Evolutionary conservation across 2,888 invertebrate species (phyloP).

Genomic region (Siphonodentalium dalli): DNA sequence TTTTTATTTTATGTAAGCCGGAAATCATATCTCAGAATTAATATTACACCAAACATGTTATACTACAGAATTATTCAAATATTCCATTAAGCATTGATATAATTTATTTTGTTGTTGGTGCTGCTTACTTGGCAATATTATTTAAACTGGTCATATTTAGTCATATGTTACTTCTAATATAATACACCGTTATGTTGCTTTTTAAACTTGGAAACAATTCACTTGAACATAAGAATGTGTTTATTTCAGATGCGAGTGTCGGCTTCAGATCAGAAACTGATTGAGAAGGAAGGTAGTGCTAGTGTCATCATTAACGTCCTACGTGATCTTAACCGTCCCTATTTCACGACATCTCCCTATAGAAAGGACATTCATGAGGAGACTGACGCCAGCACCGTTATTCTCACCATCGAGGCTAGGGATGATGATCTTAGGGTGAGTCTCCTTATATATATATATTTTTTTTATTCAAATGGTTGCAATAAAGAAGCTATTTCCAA

Average conservation of each 20-base stretch:
- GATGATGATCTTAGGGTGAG: constrained; percentile 40
- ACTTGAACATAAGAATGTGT: not conserved
- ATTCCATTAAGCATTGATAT: no score
- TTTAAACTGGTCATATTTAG: no score
- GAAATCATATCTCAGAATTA: no score
- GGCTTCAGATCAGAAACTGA: constrained; percentile 29
- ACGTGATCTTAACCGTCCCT: constrained; percentile 31
- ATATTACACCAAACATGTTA: not conserved
- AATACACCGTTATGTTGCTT: no score
- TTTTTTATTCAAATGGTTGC: no score
- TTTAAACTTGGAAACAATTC: no score
- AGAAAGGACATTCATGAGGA: constrained; percentile 27
- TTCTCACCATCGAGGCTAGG: constrained; percentile 32
- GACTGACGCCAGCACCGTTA: constrained; percentile 12
- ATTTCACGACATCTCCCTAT: constrained; percentile 23
- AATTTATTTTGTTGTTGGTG: no score
- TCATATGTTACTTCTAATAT: no score
- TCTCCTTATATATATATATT: not conserved
- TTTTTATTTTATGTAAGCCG: no score
- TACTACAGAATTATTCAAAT: not conserved
- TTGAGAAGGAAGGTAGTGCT: constrained; percentile 22
- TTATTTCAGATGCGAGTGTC: constrained; percentile 30
- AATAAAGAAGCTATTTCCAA: no score
- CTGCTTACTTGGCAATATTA: no score
- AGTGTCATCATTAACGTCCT: constrained; percentile 34